phyloP scores from a whole-genome alignment of 2,797 vertebrate genomes.

The Uromys caudimaculatus region DNA sequence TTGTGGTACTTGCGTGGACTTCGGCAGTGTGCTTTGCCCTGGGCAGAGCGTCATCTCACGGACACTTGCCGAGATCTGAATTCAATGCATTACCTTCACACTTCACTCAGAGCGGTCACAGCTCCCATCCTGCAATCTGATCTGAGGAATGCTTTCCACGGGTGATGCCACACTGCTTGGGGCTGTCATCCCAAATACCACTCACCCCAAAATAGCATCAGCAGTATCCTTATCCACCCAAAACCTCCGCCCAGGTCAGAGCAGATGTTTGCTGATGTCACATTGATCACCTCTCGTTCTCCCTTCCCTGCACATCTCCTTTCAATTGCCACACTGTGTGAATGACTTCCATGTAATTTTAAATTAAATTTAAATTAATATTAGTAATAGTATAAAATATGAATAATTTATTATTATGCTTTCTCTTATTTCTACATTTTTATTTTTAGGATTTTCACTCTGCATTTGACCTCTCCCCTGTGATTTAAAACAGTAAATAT shows the following conservation, averaged over 20 bases:
- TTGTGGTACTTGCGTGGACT: neutral
- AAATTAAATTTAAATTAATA: neutral
- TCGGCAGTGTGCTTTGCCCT: neutral
- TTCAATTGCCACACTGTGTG: neutral
- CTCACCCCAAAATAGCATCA: neutral
- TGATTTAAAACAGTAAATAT: neutral
- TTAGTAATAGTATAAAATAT: conserved; percentile 11
- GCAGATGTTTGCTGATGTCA: neutral
- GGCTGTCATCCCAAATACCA: neutral
- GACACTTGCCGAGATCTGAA: neutral
- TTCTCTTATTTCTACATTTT: conserved; percentile 28
- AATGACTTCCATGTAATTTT: neutral
- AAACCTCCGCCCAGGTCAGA: neutral
- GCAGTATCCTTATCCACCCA: neutral
- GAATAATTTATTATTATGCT: neutral
- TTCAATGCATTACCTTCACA: neutral
- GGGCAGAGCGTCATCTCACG: neutral
- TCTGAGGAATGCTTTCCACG: neutral
- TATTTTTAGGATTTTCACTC: neutral
- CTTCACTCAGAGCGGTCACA: neutral
- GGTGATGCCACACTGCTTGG: neutral
- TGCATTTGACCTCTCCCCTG: neutral
- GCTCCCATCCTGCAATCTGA: neutral
- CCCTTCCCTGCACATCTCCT: neutral
- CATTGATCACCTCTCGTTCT: neutral